A percentile compares a stretch with the other conserved stretches of the same genome.
Evolutionary conservation across 2,888 invertebrate genomes (phyloP).

Genomic region (Lycaena phlaeas): DNA sequence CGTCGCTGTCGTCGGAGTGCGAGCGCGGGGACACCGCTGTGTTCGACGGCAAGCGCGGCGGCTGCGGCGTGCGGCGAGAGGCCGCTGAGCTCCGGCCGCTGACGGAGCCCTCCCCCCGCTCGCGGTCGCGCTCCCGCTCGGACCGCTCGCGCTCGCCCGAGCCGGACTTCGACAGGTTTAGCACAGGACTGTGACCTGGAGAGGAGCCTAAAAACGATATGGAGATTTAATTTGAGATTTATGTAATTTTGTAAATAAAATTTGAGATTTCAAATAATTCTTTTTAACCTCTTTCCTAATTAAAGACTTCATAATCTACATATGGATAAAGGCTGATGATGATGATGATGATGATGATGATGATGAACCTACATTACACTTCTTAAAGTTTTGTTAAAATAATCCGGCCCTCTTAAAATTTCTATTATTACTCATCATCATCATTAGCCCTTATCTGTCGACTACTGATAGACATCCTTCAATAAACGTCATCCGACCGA

Average conservation of each 20-base stretch:
- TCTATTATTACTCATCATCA: too few relatives aligned
- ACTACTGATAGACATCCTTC: too few relatives aligned
- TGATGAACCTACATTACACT: too few relatives aligned
- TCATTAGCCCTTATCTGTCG: too few relatives aligned
- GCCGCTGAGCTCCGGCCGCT: conserved; percentile 73
- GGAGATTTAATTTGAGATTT: neutral
- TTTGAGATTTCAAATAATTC: too few relatives aligned
- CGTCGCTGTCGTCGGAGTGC: conserved; percentile 86
- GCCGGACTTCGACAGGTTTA: conserved; percentile 92
- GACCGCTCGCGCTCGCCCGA: conserved; percentile 80
- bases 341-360: too few relatives aligned
- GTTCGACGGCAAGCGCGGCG: conserved; percentile 64
- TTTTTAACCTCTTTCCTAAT: too few relatives aligned
- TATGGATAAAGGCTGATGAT: too few relatives aligned
- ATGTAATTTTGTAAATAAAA: neutral
- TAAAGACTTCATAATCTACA: too few relatives aligned
- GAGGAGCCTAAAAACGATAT: conserved; percentile 77
- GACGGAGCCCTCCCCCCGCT: conserved; percentile 59
- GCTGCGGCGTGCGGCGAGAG: conserved; percentile 75
- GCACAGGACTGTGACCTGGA: conserved; percentile 91
- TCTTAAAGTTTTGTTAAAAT: too few relatives aligned
- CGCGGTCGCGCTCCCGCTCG: conserved; percentile 73
- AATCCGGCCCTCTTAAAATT: too few relatives aligned
- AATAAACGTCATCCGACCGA: too few relatives aligned
- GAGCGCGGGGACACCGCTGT: conserved; percentile 78